Conservation (phyloP, 2,888 invertebrate species). For the Drosophila hamatofila region DNA sequence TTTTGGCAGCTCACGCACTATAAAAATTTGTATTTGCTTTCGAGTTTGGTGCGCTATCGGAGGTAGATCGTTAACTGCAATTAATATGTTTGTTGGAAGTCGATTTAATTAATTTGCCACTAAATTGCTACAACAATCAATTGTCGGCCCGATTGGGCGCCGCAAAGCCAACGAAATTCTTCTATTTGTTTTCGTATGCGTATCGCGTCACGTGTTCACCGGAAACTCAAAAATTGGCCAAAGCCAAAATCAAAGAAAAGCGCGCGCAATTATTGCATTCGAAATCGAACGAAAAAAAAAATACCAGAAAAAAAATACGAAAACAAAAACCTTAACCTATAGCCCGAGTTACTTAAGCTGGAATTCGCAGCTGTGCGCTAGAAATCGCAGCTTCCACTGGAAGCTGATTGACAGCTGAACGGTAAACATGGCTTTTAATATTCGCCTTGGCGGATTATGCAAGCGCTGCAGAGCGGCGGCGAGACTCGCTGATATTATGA, state of each 20-base stretch:
- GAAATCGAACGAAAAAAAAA: constrained; percentile 8
- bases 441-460: constrained; percentile 54
- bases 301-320: not conserved
- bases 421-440: constrained; percentile 59
- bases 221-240: constrained; percentile 63
- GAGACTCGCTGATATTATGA: constrained; percentile 68
- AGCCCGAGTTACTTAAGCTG: not conserved
- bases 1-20: constrained; percentile 44
- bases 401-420: constrained; percentile 59
- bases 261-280: constrained; percentile 39
- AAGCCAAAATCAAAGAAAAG: constrained; percentile 54
- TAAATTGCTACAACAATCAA: constrained; percentile 49
- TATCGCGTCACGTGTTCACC: constrained; percentile 36
- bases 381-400: constrained; percentile 47
- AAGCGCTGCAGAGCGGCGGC: constrained; percentile 21
- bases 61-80: constrained; percentile 78
- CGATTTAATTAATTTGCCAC: constrained; percentile 66
- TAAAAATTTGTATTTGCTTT: constrained; percentile 26
- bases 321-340: constrained; percentile 11
- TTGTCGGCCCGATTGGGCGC: constrained; percentile 45
- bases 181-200: constrained; percentile 31
- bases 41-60: constrained; percentile 46
- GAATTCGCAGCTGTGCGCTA: constrained; percentile 56
- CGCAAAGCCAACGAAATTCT: constrained; percentile 51
- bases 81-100: constrained; percentile 66